Evolutionary conservation across 2,113 vertebrate species (phyloP), one percentile per base, ranked within the genome.

Genomic region (Centrocercus urophasianus): DNA sequence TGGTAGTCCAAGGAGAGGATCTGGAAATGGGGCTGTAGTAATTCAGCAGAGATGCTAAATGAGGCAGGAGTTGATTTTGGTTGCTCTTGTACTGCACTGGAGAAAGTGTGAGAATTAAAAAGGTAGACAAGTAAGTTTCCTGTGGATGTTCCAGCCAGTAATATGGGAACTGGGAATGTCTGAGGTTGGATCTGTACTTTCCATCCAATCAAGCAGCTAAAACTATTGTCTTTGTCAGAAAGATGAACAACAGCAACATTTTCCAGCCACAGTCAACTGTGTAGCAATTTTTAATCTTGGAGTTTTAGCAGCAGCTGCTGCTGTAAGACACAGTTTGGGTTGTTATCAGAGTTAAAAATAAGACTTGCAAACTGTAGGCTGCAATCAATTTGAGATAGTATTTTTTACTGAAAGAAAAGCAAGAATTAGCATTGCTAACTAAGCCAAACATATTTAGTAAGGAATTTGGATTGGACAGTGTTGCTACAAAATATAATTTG

Each of bases 331-430:
- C 82, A 75, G 95, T 96, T 96, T 96, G 94, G 93, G 95, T 93
- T 95, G 95, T 84, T 96, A 95, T 82, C 83, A 78, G 90, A 94
- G 91, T 93, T 96, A 96, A 96, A 96, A 96, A 96, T 96, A 96
- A 95, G 91, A 75, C 90, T 92, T 90, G 86, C 83, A 93, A 92
- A 93, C 88, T 87, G 93, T 88, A 96, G 89, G 77, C 90, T 92
- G 70, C 84, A 42, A 14, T 95, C 70, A 76, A 43, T 71, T 90
- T 28, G 57, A 86, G 90, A 83, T 90, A 82, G 30, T 89, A 43
- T 91, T 93, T 95, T 92, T 92, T 78, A 65, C 74, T 87, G 80
- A 87, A 92, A 94, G 76, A 63, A 90, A 92, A 89, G 83, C 73
- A 93, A 89, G 86, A 94, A 94, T 89, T 94, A 90, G 79, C 81